Base-by-base conservation (phyloP, 2,797 vertebrate species). In the Capromys pilorides region DNA sequence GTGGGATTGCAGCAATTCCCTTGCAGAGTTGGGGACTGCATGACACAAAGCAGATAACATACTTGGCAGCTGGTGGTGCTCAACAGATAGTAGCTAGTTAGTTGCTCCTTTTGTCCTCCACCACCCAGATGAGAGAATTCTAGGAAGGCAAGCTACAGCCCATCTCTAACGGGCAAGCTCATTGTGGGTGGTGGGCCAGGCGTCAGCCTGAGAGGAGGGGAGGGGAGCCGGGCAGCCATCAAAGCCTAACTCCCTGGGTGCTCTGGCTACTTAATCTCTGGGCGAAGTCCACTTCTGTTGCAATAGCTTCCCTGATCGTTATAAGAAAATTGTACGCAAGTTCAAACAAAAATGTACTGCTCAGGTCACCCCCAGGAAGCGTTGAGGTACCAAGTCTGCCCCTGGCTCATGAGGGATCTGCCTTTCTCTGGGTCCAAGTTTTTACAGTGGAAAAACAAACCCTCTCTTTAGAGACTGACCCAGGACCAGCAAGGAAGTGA, bases 191-290 rank as follows among this genome's bases (percentile, higher is more conserved):
- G 36, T 41, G 31, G 9, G n/a, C 26, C 1, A 51, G 28, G 51
- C 9, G 79, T 3, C n/a, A 67, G 31, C 33, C 67, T n/a, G 41
- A 54, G 24, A 77, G 11, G 2, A 71, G 45, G 39, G 51, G 45
- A 45, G 45, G 45, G 4, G 45, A 69, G 57, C n/a, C 39, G 41
- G 49, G 67, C 51, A n/a, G 18, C 61, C 26, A 73, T 54, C 7
- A 5, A 12, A 49, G n/a, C 28, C 69, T 59, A 67, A 41, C n/a
- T 92, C 67, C 67, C 24, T 5, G 9, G 3, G 19, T 24, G 51
- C 24, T 93, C 85, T 79, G 67, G 26, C 81, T 88, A 45, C 45
- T n/a, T 86, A 84, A 88, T 93, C 81, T 45, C 75, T n/a, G 36
- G 59, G 67, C 62, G 31, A 91, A 90, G 83, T 73, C 39, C 62